Percentiles rank a stretch among this genome's conserved stretches.
phyloP scores from a whole-genome alignment of 2,113 vertebrate genomes.

The Aplodontia rufa region DNA sequence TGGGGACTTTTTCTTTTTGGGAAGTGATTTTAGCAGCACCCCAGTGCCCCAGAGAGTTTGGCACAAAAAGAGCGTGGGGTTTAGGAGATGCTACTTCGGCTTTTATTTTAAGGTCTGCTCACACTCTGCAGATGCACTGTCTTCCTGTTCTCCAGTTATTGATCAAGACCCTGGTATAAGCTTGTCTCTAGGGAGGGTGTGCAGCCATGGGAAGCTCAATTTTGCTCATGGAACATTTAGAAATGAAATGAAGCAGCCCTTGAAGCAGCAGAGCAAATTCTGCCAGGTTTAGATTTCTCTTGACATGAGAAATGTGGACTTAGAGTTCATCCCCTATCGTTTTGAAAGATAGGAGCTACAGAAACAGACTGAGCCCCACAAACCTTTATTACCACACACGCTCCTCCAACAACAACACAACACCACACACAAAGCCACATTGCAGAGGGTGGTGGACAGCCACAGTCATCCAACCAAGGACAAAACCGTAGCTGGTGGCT shows the following conservation, averaged over 20 bases:
- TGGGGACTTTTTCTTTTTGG: neutral
- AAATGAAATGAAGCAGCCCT: neutral
- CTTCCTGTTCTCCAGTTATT: neutral
- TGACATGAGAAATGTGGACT: neutral
- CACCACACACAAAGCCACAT: neutral
- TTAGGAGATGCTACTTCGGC: neutral
- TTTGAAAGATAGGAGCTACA: neutral
- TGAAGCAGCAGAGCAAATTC: neutral
- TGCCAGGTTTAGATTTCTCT: neutral
- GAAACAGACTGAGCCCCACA: neutral
- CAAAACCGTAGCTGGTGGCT: neutral
- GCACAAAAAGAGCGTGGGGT: neutral
- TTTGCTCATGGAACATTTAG: neutral
- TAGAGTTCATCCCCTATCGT: neutral
- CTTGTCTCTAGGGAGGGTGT: neutral
- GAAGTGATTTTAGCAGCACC: conserved; percentile 51
- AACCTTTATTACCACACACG: neutral
- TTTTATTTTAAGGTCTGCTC: neutral
- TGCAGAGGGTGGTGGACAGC: neutral
- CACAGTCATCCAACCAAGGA: neutral
- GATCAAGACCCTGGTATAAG: neutral
- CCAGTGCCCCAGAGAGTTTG: conserved; percentile 12
- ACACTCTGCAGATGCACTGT: neutral
- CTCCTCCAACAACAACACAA: neutral
- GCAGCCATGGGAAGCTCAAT: neutral